Evolutionary conservation across 1,140 invertebrate species (phyloP), one percentile per base, ranked within the genome.

Genomic region (Helicoverpa zea): DNA sequence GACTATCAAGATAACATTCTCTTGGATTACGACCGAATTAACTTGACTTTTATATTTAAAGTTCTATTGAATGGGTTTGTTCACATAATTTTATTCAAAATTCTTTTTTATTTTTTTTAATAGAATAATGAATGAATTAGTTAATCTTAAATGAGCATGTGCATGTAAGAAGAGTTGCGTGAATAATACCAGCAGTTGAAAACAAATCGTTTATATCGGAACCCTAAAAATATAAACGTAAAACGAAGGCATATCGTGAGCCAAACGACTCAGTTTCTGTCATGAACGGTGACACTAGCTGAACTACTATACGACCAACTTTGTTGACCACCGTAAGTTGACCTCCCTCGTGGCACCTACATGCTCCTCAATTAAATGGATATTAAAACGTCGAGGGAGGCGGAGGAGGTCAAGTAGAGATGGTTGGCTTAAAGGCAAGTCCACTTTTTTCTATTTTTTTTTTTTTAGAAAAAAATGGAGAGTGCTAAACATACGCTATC

Each of bases 1-100:
- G 59, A 73, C 81, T 79, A 59, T 76, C 64, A 72, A 78, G 81
- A 83, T 87, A 68, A 82, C 72, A 82, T 81, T 52, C 66, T 80
- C 73, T 84, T 75, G 56, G 77, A 83, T 84, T 83, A 81, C 75
- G 49, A 77, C 61, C 70, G 70, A 68, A 54, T 77, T 54, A 64
- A 35, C 43, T 54, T 12, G 13, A 73, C 43, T 72, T 80, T 63
- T 56, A 30, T 56, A 56, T 72, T 80, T 49, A 43, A 16, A 43
- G 29, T n/a, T 29, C 64, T 30, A 16, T 52, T 63, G 11, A 73
- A 73, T 73, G 23, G 68, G 58, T 9, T 14, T 51, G 56, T 35
- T 14, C n/a, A 12, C 10, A 61, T 1, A 29, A 29, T 59, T 59
- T 59, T 59, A 4, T 13, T 29, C 11, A 23, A 23, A 18, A 10